Evolutionary conservation across 2,113 vertebrate species (phyloP).

Genomic region (Triplophysa tibetana): DNA sequence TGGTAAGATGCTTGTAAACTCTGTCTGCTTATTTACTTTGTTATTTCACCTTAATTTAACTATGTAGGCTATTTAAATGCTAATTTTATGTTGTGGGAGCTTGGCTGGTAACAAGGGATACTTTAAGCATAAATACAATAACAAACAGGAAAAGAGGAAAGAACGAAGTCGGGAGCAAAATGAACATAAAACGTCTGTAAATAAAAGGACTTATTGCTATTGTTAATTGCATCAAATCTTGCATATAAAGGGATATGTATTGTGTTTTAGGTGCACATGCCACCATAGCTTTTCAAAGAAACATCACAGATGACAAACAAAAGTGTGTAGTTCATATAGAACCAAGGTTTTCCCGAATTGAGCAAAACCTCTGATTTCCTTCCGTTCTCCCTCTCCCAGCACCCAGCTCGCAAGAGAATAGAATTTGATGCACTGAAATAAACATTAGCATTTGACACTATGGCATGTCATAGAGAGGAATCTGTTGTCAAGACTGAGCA

Average conservation of each 20-base stretch:
- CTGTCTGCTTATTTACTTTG: constrained; percentile 10
- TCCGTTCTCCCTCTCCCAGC: background rate
- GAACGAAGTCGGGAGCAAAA: background rate
- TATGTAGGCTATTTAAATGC: constrained; percentile 9
- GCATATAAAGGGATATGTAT: background rate
- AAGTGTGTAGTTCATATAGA: background rate
- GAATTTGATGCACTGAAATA: constrained; percentile 46
- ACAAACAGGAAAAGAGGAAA: background rate
- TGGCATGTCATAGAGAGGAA: constrained; percentile 39
- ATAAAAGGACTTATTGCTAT: background rate
- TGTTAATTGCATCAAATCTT: background rate
- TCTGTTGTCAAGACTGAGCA: constrained; percentile 40
- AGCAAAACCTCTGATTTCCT: background rate
- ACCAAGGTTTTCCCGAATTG: too few species aligned
- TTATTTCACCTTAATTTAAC: constrained; percentile 20
- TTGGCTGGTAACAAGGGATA: background rate
- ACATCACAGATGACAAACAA: background rate
- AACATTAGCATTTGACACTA: constrained; percentile 52
- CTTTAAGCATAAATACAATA: background rate
- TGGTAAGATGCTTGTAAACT: background rate
- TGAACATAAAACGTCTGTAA: background rate
- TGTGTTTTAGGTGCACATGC: background rate
- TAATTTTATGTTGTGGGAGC: background rate
- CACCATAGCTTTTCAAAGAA: background rate
- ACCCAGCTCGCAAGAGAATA: constrained; percentile 25